A percentile compares a stretch with the other conserved stretches of the same genome.
phyloP scores from a whole-genome alignment of 2,113 vertebrate genomes.

The Tachysurus fulvidraco region DNA sequence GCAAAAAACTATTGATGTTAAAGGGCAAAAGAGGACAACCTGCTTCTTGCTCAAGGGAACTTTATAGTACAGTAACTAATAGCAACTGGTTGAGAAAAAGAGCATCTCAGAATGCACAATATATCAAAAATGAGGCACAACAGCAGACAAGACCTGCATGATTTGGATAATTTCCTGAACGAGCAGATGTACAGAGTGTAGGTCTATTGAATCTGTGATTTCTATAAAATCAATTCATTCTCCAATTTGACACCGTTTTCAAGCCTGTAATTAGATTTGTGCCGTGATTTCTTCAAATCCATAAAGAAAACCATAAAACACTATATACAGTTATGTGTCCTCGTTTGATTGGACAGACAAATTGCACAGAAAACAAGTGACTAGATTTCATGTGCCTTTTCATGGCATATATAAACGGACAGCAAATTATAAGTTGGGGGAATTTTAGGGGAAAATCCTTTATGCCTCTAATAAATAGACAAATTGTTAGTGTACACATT shows the following conservation, averaged over 20 bases:
- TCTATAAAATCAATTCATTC: too few relatives aligned
- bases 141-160: too few relatives aligned
- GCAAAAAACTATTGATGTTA: too few relatives aligned
- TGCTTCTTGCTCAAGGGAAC: too few relatives aligned
- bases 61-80: too few relatives aligned
- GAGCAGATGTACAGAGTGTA: too few relatives aligned
- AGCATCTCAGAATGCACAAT: too few relatives aligned
- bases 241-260: neutral
- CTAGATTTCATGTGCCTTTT: neutral
- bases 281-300: neutral
- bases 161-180: too few relatives aligned
- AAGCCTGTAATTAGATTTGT: neutral
- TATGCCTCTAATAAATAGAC: neutral
- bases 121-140: too few relatives aligned
- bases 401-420: neutral
- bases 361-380: neutral
- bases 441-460: neutral
- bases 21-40: too few relatives aligned
- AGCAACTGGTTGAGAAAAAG: too few relatives aligned
- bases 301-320: neutral
- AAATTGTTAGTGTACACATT: neutral
- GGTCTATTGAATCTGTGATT: too few relatives aligned
- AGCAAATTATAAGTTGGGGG: neutral
- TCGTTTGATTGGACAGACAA: neutral
- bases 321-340: neutral